phyloP scores from a whole-genome alignment of 2,888 invertebrate genomes.

The Papilio demoleus region DNA sequence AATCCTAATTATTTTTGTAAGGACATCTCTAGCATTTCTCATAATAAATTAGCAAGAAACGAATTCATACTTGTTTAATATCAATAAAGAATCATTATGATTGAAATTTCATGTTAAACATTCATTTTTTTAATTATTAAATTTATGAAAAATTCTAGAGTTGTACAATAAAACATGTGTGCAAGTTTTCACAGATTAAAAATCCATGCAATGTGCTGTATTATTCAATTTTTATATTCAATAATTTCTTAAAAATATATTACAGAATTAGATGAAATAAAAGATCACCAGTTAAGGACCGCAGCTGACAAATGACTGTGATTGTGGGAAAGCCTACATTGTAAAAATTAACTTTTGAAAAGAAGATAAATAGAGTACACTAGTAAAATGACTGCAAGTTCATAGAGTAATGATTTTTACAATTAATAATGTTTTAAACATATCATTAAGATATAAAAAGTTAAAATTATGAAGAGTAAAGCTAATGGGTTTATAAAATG shows the following conservation, averaged over 20 bases:
- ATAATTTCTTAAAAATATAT: neutral
- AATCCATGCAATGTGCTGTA: conserved; percentile 10
- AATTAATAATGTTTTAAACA: no score
- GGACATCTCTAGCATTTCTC: neutral
- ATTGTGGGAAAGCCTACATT: neutral
- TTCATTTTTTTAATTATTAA: neutral
- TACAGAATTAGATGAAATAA: neutral
- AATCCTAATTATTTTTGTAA: neutral
- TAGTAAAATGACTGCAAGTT: no score
- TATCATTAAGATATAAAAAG: no score
- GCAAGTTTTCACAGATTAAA: conserved; percentile 13
- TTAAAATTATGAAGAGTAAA: neutral
- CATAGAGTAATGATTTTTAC: no score
- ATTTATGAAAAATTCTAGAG: neutral
- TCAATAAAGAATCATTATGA: no score
- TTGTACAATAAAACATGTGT: neutral
- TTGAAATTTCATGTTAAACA: no score
- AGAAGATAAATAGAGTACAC: neutral
- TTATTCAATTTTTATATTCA: neutral
- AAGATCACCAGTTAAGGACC: neutral
- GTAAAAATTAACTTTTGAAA: neutral
- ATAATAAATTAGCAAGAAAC: neutral
- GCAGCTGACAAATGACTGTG: no score
- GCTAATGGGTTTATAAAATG: neutral
- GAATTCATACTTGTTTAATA: no score